These are phyloP conservation scores for Odontothrips loti DNA, from an alignment of 2,888 invertebrate genomes.

Conservation along the genomic window DNA sequence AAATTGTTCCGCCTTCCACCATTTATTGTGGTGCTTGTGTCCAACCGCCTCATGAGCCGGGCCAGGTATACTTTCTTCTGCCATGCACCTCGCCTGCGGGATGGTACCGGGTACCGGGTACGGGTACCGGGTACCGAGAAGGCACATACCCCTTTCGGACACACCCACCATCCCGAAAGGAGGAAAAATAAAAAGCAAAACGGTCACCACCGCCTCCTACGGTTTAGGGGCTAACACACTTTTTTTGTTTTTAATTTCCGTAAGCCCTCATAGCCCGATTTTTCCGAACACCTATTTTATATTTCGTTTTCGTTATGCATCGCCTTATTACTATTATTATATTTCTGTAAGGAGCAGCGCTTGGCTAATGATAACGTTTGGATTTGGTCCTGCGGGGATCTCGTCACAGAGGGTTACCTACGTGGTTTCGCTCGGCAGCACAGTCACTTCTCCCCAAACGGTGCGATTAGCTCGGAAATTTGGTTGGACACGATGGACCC, in stretches of 20 bases:
- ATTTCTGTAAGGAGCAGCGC: not conserved
- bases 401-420: not conserved
- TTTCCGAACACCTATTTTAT: constrained; percentile 20
- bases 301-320: constrained; percentile 7
- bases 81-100: not conserved
- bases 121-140: not conserved
- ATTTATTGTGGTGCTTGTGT: no score
- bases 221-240: not conserved
- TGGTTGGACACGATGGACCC: not conserved
- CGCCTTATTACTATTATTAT: constrained; percentile 20
- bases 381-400: not conserved
- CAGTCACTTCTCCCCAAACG: not conserved
- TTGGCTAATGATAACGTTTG: constrained; percentile 16
- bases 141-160: not conserved
- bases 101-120: not conserved
- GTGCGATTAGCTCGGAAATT: not conserved
- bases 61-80: not conserved
- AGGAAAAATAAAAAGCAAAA: not conserved
- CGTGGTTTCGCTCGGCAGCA: not conserved
- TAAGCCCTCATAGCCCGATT: not conserved
- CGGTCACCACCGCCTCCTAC: not conserved
- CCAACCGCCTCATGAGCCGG: no score
- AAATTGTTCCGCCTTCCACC: no score
- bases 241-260: not conserved
- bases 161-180: not conserved